Evolutionary conservation across 1,140 invertebrate genomes (phyloP), one percentile per base, ranked within the genome.

Genomic region (Meloidogyne hapla): DNA sequence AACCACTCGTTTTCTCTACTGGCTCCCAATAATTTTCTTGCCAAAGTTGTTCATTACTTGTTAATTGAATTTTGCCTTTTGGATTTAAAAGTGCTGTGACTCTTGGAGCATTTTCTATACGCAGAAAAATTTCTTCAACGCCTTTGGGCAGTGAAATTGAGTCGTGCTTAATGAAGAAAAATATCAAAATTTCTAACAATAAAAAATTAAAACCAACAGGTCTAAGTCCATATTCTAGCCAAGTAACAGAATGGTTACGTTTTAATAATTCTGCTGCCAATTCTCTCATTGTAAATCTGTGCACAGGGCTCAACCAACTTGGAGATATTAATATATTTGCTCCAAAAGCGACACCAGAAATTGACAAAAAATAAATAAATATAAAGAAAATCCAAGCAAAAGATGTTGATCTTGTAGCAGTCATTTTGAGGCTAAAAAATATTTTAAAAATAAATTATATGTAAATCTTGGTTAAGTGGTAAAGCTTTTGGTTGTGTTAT

Each of bases 141-240:
- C 73, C 79, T 21, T 68, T 69, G 18, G 81, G 82, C 15, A 87
- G 79, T n/a, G 75, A 40, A 26, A 82, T 69, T 26, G 71, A 61
- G 5, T 33, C 33, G 33, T 82, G 62, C 79, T 84, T 63, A 75
- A 81, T 79, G 10, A 23, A 33, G 13, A 74, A 38, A 72, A 76
- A 28, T 56, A 38, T 10, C 75, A 68, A 33, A n/a, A 82, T 18
- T 23, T 4, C 18, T n/a, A 75, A 38, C 18, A 21, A 38, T 10
- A 28, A 13, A 15, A 25, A 25, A 38, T 23, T 15, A 10, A n/a
- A 79, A 25, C 33, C 28, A 38, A 81, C 82, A 65, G 77, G 77
- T 38, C 71, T 74, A 10, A 85, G 70, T 15, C 84, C 84, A 77
- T 86, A 83, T 69, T 86, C 85, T 18, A 85, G 75, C 85, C 85